Evolutionary conservation across 1,140 invertebrate species (phyloP).

Genomic region (Centruroides vittatus): DNA sequence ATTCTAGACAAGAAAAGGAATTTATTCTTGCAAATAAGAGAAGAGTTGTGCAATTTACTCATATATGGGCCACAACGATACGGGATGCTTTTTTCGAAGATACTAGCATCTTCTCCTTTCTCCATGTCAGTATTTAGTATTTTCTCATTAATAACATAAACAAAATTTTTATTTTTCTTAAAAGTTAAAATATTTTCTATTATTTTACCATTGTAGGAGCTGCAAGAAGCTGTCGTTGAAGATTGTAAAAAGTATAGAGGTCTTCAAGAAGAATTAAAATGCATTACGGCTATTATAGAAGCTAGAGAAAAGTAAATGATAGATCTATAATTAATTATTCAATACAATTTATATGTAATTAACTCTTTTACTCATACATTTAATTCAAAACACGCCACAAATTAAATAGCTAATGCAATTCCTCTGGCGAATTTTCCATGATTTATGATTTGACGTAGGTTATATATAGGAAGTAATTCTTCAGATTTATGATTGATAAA

Average conservation of each 20-base stretch:
- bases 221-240: conserved; percentile 49
- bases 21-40: conserved; percentile 56
- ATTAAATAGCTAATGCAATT: too few species aligned
- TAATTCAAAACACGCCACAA: too few species aligned
- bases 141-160: not conserved
- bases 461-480: too few species aligned
- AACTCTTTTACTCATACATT: too few species aligned
- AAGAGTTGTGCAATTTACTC: conserved; percentile 61
- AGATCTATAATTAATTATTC: not conserved
- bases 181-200: not conserved
- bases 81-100: conserved; percentile 61
- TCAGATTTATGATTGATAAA: too few species aligned
- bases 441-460: too few species aligned
- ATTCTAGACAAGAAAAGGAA: conserved; percentile 46
- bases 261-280: conserved; percentile 27
- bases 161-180: not conserved
- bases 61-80: conserved; percentile 56
- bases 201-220: conserved; percentile 36
- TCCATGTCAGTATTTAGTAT: conserved; percentile 38
- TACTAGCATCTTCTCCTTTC: conserved; percentile 46
- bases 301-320: conserved; percentile 16
- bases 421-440: too few species aligned
- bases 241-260: conserved; percentile 31
- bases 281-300: conserved; percentile 24
- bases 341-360: too few species aligned